A percentile compares a stretch with the other conserved stretches of the same genome.
These are phyloP conservation scores for Pelagia noctiluca DNA, from an alignment of 30 jellyfish, hydroid and myxozoan genomes.

Conservation along the genomic window DNA sequence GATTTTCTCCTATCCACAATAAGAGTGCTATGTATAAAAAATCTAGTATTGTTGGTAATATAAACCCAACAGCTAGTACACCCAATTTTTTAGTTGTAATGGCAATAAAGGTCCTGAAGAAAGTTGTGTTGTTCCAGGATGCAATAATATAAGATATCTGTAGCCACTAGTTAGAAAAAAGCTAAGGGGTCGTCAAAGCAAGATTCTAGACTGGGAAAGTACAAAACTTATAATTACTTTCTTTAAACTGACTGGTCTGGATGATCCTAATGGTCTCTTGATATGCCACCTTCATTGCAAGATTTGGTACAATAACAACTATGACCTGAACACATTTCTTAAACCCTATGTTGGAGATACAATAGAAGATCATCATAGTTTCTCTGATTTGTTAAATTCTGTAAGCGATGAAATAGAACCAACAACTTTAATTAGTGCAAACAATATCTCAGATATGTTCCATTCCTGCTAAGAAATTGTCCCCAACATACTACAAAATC, in stretches of 20 bases:
- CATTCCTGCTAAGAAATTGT: too few relatives aligned
- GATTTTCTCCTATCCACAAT: too few relatives aligned
- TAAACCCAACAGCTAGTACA: conserved; percentile 1
- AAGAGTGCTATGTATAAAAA: not conserved
- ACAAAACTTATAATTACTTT: not conserved
- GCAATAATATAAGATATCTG: not conserved
- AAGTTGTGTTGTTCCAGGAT: conserved; percentile 1
- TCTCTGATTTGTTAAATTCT: not conserved
- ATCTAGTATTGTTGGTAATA: not conserved
- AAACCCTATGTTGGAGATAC: not conserved
- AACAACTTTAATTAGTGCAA: conserved; percentile 1
- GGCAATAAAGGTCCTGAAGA: not conserved
- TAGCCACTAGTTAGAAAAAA: not conserved
- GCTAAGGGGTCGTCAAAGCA: conserved; percentile 9
- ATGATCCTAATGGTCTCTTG: not conserved
- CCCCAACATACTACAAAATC: too few relatives aligned
- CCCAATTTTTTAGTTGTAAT: not conserved
- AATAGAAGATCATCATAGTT: not conserved
- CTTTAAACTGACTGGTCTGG: not conserved
- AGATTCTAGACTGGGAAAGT: not conserved
- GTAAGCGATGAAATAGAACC: not conserved
- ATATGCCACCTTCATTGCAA: not conserved
- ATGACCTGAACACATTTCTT: too few relatives aligned
- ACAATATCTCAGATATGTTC: too few relatives aligned
- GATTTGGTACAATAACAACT: too few relatives aligned